Evolutionary conservation across 1,140 invertebrate genomes (phyloP), one percentile per base, ranked within the genome.

Genomic region (Drosophila auraria): DNA sequence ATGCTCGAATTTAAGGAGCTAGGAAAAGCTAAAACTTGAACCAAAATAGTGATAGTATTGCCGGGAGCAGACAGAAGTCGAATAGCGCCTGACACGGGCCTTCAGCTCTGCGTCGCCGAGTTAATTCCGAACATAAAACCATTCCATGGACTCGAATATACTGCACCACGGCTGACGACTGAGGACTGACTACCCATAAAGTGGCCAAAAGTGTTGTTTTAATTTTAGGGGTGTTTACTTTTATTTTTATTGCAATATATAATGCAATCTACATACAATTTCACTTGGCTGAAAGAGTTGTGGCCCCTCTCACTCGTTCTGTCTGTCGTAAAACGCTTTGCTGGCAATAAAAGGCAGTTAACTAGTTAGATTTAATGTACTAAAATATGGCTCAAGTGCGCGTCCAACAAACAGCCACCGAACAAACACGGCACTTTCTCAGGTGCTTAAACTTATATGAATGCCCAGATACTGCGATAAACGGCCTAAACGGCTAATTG

Each of bases 311-410:
- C 49, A 38, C 25, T 45, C 53, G 30, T 33, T 64, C 47, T 86
- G 79, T 62, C 69, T 90, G 86, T 90, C 86, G 87, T 90, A 90
- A 90, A 90, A 91, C 87, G 86, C 82, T 91, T 90, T 90, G 86
- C 76, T 91, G 79, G 86, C 86, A 90, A 91, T 90, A 90, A 90
- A 90, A 90, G 70, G 87, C 86, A 91, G 87, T 90, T 91, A 90
- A 90, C 86, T 91, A 90, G 86, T 89, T 90, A 91, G 86, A 91
- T 90, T 90, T 90, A 90, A 91, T 90, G 87, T 91, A 90, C 87
- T 90, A 74, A 90, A 90, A 90, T 90, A 90, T 91, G 83, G 82
- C 80, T 84, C 89, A 90, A 86, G 75, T 82, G 54, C 54, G 54
- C 54, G 54, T 57, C 54, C 54, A 40, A 42, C 40, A 42, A 40